Percentiles rank a stretch among this genome's conserved stretches.
These are phyloP conservation scores for Anomalospiza imberbis DNA, from an alignment of 2,797 vertebrate species.

Conservation along the genomic window DNA sequence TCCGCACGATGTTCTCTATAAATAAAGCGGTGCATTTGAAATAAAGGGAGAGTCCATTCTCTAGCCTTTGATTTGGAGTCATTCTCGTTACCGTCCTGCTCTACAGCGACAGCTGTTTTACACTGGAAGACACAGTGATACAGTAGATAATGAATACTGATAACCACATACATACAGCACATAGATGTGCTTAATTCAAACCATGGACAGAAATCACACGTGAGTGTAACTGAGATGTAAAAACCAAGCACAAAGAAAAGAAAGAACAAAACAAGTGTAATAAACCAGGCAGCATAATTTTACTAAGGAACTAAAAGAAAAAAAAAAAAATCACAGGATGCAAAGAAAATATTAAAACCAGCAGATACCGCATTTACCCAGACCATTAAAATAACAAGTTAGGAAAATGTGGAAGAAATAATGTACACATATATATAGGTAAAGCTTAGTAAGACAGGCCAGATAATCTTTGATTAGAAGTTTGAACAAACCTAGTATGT, in stretches of 20 bases:
- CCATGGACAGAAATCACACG: not conserved
- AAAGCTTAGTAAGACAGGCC: not conserved
- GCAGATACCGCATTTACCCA: not conserved
- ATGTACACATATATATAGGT: not conserved
- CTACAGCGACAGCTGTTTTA: not conserved
- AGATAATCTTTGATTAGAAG: not conserved
- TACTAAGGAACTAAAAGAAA: not conserved
- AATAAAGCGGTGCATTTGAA: too few species aligned
- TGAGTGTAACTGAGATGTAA: not conserved
- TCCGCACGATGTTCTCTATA: too few species aligned
- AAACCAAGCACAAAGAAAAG: not conserved
- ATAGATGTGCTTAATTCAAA: not conserved
- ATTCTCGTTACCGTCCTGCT: too few species aligned
- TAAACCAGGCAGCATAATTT: not conserved
- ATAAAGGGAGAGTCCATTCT: too few species aligned
- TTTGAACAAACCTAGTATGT: not conserved
- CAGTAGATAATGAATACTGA: not conserved
- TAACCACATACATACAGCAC: not conserved
- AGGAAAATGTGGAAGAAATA: not conserved
- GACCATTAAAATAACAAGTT: not conserved
- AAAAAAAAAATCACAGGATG: not conserved
- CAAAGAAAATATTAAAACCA: not conserved
- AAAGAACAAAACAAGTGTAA: not conserved
- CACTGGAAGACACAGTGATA: not conserved
- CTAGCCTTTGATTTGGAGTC: too few species aligned